Evolutionary conservation across 2,888 invertebrate species (phyloP).

Genomic region (Eueremaeus valkanovi): DNA sequence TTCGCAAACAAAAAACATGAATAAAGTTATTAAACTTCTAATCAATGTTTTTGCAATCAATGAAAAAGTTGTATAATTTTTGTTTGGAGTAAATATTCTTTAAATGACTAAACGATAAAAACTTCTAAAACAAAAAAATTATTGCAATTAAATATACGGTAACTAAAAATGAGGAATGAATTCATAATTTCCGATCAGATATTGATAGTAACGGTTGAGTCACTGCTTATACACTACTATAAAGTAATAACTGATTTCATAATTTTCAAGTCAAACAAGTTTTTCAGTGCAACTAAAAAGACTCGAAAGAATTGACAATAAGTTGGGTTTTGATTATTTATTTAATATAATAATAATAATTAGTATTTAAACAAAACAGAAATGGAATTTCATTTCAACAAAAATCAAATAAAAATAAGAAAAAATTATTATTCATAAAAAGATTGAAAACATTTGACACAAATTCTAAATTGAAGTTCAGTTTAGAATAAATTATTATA

Average conservation of each 20-base stretch:
- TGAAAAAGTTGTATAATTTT: neutral
- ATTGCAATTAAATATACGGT: neutral
- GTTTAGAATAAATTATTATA: neutral
- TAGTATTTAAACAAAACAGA: too few species aligned
- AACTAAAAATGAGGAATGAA: neutral
- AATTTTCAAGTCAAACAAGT: neutral
- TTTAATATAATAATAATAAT: neutral
- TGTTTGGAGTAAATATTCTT: neutral
- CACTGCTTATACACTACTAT: neutral
- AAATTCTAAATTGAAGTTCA: neutral
- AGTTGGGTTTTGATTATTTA: neutral
- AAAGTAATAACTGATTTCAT: neutral
- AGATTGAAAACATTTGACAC: neutral
- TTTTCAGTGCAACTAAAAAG: slow-evolving; percentile 2
- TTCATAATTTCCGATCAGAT: neutral
- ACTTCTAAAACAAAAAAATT: neutral
- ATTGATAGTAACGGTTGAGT: slow-evolving; percentile 29
- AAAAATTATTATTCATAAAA: neutral
- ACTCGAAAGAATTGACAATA: neutral
- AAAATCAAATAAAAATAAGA: too few species aligned
- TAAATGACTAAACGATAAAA: too few species aligned
- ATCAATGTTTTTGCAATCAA: neutral
- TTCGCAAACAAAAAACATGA: too few species aligned
- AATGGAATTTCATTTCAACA: too few species aligned
- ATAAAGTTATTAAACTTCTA: too few species aligned